Conservation (phyloP, 2,888 invertebrate genomes). For the Drosophila lacicola region DNA sequence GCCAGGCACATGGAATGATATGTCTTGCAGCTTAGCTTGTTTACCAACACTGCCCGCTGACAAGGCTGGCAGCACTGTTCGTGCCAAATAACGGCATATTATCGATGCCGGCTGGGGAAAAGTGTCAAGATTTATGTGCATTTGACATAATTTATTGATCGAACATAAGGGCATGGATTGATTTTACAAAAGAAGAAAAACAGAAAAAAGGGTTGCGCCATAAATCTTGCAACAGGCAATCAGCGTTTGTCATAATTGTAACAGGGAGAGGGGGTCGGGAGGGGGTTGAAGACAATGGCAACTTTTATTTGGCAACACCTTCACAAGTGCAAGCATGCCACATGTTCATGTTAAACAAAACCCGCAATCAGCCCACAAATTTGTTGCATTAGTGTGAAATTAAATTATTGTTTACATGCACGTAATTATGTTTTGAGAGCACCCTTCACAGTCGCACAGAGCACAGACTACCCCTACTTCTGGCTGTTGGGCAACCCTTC, state of each 20-base stretch:
- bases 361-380: constrained; percentile 84
- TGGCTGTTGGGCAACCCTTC: constrained; percentile 53
- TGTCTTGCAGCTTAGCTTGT: constrained; percentile 16
- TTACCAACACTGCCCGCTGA: constrained; percentile 9
- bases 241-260: constrained; percentile 31
- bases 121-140: constrained; percentile 2
- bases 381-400: constrained; percentile 83
- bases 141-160: constrained; percentile 43
- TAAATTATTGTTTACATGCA: constrained; percentile 84
- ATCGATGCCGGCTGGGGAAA: constrained; percentile 4
- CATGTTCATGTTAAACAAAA: constrained; percentile 64
- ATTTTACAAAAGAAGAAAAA: neutral
- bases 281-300: neutral
- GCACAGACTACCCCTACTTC: neutral
- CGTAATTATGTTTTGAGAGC: constrained; percentile 81
- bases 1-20: constrained; percentile 22
- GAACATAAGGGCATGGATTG: constrained; percentile 11
- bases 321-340: constrained; percentile 24
- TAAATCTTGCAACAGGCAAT: constrained; percentile 40
- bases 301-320: constrained; percentile 28
- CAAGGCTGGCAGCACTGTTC: neutral
- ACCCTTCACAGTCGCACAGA: neutral
- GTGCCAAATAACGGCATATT: constrained; percentile 1
- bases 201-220: constrained; percentile 21
- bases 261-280: neutral